Evolutionary conservation across 2,113 vertebrate genomes (phyloP), one percentile per base, ranked within the genome.

Genomic region (Boleophthalmus pectinirostris): DNA sequence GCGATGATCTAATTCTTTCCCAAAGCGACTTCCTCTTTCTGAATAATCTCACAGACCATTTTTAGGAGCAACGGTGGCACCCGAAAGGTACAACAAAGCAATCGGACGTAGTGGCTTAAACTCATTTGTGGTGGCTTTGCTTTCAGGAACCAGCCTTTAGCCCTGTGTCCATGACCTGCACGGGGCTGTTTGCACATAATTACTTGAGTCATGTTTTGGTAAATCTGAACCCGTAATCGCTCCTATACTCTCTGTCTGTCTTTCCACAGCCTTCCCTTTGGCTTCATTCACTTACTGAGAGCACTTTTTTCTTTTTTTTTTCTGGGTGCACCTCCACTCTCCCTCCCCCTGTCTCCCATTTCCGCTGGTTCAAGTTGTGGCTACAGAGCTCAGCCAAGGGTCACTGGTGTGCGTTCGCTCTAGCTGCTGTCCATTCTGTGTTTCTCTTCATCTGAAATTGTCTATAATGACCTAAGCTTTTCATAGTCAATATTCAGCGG

Each of bases 341-440:
- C 79, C 78, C 16, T 64, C 61, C 61, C 61, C 61, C 61, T 15
- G 18, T 64, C 29, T 64, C 67, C 81, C 82, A 75, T 85, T 91
- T 89, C 86, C 87, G 87, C 86, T 79, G 86, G 81, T 88, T 78
- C 69, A 78, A 89, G 87, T 82, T 89, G 84, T 86, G 85, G 67
- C 69, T 73, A 81, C 78, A 77, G 78, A 90, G 91, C 92, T 93
- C 92, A 92, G 91, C 90, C 91, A 90, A 89, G 88, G 92, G 87
- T 93, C 90, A 91, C 47, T 25, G 85, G 77, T 85, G 87, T 84
- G 86, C 78, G 85, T 73, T 85, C 88, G 84, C 85, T 84, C 20
- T 64, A 53, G 64, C 79, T 70, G 65, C 71, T 10, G 33, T 83
- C 83, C 74, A 54, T 74, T 13, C 38, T 54, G 23, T 72, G 79